A percentile compares a stretch with the other conserved stretches of the same genome.
phyloP scores from a whole-genome alignment of 2,797 vertebrate genomes.

The Eremophila alpestris region DNA sequence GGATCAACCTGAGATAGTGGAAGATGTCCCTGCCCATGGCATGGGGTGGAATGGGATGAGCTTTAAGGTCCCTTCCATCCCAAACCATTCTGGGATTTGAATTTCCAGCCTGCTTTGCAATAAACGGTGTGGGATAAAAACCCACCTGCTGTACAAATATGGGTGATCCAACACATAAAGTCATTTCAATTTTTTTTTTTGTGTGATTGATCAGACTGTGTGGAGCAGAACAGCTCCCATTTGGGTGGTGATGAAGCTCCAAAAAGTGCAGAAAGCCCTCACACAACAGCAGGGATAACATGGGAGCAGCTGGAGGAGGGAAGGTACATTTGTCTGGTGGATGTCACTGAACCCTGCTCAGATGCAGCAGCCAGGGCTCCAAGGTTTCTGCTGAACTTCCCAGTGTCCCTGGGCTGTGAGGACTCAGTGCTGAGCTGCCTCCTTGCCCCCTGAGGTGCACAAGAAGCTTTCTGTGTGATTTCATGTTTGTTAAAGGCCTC shows the following conservation, averaged over 20 bases:
- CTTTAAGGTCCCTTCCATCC: neutral
- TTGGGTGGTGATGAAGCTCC: neutral
- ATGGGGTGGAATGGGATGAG: accelerated
- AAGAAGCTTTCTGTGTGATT: neutral
- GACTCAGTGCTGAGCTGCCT: neutral
- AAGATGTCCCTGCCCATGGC: neutral
- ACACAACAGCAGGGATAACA: accelerated
- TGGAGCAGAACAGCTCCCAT: neutral
- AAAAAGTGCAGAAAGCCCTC: neutral
- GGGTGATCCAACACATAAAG: neutral
- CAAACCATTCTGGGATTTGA: neutral
- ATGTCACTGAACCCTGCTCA: neutral
- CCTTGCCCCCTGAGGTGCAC: neutral
- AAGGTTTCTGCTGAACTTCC: neutral
- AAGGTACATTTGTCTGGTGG: neutral
- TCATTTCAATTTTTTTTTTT: neutral
- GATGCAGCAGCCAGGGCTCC: neutral
- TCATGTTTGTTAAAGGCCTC: neutral
- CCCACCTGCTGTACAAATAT: neutral
- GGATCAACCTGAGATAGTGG: accelerated
- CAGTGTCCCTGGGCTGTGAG: accelerated
- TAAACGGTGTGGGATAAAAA: neutral
- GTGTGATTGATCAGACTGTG: neutral
- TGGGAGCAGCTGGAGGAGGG: neutral
- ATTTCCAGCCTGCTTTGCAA: neutral